phyloP scores from a whole-genome alignment of 2,113 vertebrate species.

The Rana temporaria region DNA sequence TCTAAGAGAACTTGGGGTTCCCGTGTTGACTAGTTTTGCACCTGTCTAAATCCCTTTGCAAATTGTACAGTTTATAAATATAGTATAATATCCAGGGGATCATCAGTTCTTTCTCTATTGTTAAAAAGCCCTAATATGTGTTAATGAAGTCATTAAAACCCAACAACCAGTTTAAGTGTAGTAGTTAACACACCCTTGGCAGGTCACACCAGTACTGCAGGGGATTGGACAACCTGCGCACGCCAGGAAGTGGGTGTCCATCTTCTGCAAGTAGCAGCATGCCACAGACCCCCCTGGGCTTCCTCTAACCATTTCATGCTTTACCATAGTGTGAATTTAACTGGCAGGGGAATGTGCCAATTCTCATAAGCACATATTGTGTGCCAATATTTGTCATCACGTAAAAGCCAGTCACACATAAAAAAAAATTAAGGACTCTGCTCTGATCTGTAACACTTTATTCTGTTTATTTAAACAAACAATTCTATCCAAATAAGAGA shows the following conservation, averaged over 20 bases:
- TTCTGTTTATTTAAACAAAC: too few relatives aligned
- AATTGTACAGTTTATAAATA: not conserved
- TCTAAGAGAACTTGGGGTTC: not conserved
- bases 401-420: too few relatives aligned
- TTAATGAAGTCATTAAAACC: constrained; percentile 18
- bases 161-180: not conserved
- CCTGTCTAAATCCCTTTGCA: not conserved
- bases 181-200: not conserved
- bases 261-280: constrained; percentile 16
- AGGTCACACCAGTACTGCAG: not conserved
- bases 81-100: not conserved
- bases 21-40: not conserved
- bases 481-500: too few relatives aligned
- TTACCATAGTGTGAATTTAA: constrained; percentile 1
- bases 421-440: too few relatives aligned
- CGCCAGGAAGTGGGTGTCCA: not conserved
- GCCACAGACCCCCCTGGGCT: constrained; percentile 10
- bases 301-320: not conserved
- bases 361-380: not conserved
- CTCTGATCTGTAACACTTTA: too few relatives aligned
- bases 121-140: constrained; percentile 9
- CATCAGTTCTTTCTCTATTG: not conserved
- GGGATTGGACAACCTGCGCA: constrained; percentile 2
- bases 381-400: not conserved
- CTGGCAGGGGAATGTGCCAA: not conserved